A percentile compares a stretch with the other conserved stretches of the same genome.
These are phyloP conservation scores for Poicephalus meyeri DNA, from an alignment of 2,113 vertebrate genomes.

Conservation along the genomic window DNA sequence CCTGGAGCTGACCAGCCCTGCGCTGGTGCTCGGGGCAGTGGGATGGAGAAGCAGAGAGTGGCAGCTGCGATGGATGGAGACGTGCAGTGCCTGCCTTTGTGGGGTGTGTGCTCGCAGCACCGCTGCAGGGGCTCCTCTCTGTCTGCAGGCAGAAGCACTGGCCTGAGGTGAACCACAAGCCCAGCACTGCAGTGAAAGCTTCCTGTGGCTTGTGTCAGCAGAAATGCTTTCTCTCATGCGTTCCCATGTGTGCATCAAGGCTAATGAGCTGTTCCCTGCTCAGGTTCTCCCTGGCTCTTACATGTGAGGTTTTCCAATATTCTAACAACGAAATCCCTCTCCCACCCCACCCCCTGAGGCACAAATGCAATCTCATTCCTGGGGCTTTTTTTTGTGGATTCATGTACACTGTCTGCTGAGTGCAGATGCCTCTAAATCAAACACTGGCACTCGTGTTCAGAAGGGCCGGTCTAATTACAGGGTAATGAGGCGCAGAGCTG, in stretches of 20 bases:
- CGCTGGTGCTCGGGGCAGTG: rapidly evolving
- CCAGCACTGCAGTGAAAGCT: neutral
- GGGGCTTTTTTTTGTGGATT: neutral
- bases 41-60: neutral
- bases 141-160: neutral
- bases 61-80: neutral
- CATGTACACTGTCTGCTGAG: neutral
- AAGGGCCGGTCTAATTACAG: neutral
- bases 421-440: neutral
- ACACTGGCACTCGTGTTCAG: neutral
- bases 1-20: neutral
- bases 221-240: rapidly evolving
- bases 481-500: rapidly evolving
- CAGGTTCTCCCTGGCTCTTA: neutral
- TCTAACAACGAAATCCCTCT: neutral
- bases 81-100: neutral
- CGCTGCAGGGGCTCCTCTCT: neutral
- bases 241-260: neutral
- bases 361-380: neutral
- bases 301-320: neutral
- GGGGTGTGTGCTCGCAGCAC: neutral
- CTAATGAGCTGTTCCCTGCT: neutral
- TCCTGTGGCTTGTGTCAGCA: neutral
- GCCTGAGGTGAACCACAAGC: neutral
- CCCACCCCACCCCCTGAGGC: neutral